Base-by-base conservation (phyloP, 2,113 vertebrate genomes). In the Poeciliopsis occidentalis region DNA sequence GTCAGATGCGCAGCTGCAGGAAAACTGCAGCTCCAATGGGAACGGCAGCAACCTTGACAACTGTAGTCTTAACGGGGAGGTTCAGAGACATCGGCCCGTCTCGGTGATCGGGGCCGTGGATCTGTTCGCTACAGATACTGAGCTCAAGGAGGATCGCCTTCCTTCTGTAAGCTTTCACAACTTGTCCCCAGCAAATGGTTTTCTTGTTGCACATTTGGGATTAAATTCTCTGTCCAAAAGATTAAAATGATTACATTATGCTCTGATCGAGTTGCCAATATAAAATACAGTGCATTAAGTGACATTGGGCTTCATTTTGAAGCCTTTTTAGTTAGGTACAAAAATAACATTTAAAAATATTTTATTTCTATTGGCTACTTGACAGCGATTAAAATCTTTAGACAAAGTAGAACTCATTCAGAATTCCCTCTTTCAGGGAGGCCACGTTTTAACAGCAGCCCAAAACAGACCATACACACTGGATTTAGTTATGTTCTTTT, bases 161-260 rank as follows among this genome's bases (percentile, higher is more conserved):
- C 93, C 95, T 83, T 96, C 96, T 95, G 98, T 99, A 96, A 97
- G 98, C 71, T 27, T 65, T 76, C 37, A 3, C 29, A 97, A 96
- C 64, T 34, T 60, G 54, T 34, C 66, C 24, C 47, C 12, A 19
- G 4, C 15, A 26, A n/a, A 17, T 64, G 3, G 41, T 11, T 54
- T 44, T 44, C 41, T 17, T 39, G 37, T 29, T 67, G 32, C 8
- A 34, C 8, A 19, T 34, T 24, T 64, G 30, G 7, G 15, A 34
- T 24, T 64, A 19, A 34, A 15, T 1, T 19, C 5, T 54, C 51
- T 54, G 15, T 54, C 22, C 51, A 8, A 22, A 54, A 22, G 22
- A 8, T 24, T 54, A 7, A 54, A 54, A 54, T 54, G 5, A 57
- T 57, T 24, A 10, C n/a, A 57, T n/a, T 2, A 57, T n/a, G 8